phyloP scores from a whole-genome alignment of 2,888 invertebrate genomes.

The Strigamia maritima region DNA sequence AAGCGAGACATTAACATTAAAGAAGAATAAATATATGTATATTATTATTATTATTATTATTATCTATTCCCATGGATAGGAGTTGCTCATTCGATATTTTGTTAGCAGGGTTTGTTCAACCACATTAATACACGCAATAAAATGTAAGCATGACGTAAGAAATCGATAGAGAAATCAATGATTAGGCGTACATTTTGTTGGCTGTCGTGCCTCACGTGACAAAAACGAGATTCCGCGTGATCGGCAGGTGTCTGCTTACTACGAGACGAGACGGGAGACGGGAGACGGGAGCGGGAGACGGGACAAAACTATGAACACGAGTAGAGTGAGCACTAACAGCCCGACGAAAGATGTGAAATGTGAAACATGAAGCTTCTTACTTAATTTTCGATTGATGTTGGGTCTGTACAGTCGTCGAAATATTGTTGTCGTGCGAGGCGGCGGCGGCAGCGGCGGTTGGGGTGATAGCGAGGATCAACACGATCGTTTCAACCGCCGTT shows the following conservation, averaged over 20 bases:
- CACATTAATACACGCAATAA: neutral
- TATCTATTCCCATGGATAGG: no score
- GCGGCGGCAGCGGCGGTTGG: conserved; percentile 56
- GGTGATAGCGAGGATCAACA: conserved; percentile 75
- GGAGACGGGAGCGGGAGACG: neutral
- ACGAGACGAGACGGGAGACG: neutral
- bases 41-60: no score
- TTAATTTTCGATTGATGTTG: conserved; percentile 31
- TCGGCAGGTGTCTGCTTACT: conserved; percentile 9
- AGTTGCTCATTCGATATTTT: neutral
- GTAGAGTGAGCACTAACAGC: no score
- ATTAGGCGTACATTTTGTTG: neutral
- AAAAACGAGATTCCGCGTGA: neutral
- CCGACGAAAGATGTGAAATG: conserved; percentile 12
- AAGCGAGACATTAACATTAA: neutral
- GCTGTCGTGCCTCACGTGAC: neutral
- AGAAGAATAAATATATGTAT: no score
- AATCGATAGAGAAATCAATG: neutral
- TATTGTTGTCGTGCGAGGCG: conserved; percentile 21
- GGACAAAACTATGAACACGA: neutral
- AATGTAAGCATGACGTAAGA: conserved; percentile 11
- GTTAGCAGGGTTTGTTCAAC: neutral
- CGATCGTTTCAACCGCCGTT: conserved; percentile 47
- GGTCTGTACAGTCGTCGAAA: conserved; percentile 38
- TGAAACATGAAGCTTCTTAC: neutral